Percentiles rank a stretch among this genome's conserved stretches.
Evolutionary conservation across 1,140 invertebrate genomes (phyloP).

Genomic region (Lepidurus couesii): DNA sequence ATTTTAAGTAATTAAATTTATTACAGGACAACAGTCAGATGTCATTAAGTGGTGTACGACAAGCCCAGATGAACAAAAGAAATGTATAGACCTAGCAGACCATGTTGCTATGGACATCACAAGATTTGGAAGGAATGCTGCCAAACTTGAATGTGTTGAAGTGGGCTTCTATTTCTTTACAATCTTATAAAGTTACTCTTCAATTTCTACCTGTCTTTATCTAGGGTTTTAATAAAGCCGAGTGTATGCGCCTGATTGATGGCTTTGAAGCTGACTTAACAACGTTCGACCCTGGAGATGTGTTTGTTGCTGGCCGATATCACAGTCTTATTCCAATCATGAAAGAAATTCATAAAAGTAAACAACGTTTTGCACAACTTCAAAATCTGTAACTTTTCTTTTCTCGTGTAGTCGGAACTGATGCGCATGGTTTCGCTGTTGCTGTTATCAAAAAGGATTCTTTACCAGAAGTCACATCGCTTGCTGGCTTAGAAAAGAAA

Average conservation of each 20-base stretch:
- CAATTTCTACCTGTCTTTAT: slow-evolving; percentile 21
- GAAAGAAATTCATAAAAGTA: slow-evolving; percentile 52
- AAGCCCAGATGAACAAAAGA: slow-evolving; percentile 61
- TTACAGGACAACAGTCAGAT: slow-evolving; percentile 19
- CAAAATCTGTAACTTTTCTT: slow-evolving; percentile 20
- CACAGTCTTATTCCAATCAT: slow-evolving; percentile 87
- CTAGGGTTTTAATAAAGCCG: slow-evolving; percentile 66
- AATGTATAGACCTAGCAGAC: slow-evolving; percentile 65
- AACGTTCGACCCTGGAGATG: slow-evolving; percentile 82
- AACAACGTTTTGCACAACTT: slow-evolving; percentile 25
- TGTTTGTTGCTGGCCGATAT: slow-evolving; percentile 84
- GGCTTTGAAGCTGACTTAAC: slow-evolving; percentile 74
- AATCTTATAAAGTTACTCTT: slow-evolving; percentile 31
- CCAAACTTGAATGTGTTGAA: slow-evolving; percentile 58
- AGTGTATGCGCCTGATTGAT: slow-evolving; percentile 72
- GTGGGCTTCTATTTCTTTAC: slow-evolving; percentile 43
- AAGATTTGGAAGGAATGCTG: slow-evolving; percentile 55
- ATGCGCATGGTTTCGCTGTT: slow-evolving; percentile 60
- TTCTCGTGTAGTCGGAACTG: slow-evolving; percentile 35
- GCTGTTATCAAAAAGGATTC: slow-evolving; percentile 70
- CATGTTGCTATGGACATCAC: slow-evolving; percentile 58
- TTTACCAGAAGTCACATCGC: slow-evolving; percentile 54
- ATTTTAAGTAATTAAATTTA: background rate
- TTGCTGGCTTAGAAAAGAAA: slow-evolving; percentile 65
- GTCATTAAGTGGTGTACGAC: slow-evolving; percentile 67